A percentile compares a stretch with the other conserved stretches of the same genome.
Conservation (phyloP, 2,797 vertebrate genomes). For the Salmo trutta region DNA sequence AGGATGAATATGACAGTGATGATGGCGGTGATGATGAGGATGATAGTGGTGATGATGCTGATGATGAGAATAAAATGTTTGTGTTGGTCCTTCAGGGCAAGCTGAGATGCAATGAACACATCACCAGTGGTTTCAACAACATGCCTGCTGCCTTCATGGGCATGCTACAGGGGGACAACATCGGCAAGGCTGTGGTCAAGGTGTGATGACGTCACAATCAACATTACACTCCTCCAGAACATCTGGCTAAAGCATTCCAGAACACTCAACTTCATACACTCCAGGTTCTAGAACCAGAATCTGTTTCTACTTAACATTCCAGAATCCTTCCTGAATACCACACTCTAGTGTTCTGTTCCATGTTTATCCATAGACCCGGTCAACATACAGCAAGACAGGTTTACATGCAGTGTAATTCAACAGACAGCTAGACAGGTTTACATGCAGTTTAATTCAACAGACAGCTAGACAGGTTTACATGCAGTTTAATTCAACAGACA, state of each 20-base stretch:
- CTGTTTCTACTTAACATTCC: neutral
- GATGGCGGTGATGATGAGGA: neutral
- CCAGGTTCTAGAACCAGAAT: too few relatives aligned
- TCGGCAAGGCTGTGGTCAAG: conserved; percentile 77
- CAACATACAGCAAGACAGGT: too few relatives aligned
- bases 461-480: too few relatives aligned
- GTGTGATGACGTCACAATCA: conserved; percentile 5
- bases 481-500: too few relatives aligned
- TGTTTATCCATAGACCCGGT: too few relatives aligned
- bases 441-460: too few relatives aligned
- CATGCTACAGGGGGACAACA: conserved; percentile 77
- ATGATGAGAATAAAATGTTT: conserved; percentile 14
- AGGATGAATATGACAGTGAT: neutral
- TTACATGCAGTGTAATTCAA: too few relatives aligned
- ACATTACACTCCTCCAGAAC: neutral
- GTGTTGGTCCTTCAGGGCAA: conserved; percentile 68
- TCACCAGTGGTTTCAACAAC: conserved; percentile 77
- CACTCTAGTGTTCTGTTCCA: neutral
- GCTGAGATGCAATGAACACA: conserved; percentile 67
- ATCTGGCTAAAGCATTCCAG: neutral
- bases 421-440: too few relatives aligned
- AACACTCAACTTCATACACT: neutral
- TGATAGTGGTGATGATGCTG: neutral
- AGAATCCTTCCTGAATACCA: neutral
- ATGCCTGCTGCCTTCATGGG: conserved; percentile 78